phyloP scores from a whole-genome alignment of 1,140 invertebrate species.

The Aphelinus certus region DNA sequence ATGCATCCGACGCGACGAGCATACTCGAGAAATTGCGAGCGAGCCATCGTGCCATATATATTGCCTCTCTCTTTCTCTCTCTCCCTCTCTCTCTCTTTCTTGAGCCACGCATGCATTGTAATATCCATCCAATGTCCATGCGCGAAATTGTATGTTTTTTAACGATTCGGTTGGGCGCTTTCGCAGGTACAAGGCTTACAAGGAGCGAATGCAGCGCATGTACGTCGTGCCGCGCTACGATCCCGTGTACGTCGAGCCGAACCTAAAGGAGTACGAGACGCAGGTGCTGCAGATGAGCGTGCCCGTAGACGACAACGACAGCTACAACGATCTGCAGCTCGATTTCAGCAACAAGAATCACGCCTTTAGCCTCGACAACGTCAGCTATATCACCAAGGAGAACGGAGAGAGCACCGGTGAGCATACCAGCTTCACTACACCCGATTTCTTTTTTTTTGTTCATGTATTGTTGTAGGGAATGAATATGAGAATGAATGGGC shows the following conservation, averaged over 20 bases:
- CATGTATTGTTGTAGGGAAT: too few relatives aligned
- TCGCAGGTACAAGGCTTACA: slow-evolving; percentile 80
- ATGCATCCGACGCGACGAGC: too few relatives aligned
- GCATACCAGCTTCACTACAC: too few relatives aligned
- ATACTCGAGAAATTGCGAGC: too few relatives aligned
- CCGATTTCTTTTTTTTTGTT: too few relatives aligned
- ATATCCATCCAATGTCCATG: background rate
- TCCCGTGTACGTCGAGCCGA: slow-evolving; percentile 80
- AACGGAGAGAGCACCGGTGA: slow-evolving; percentile 69
- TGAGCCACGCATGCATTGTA: background rate
- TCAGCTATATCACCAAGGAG: slow-evolving; percentile 86
- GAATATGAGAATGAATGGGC: too few relatives aligned
- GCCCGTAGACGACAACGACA: slow-evolving; percentile 79
- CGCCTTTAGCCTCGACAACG: slow-evolving; percentile 84
- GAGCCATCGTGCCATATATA: too few relatives aligned
- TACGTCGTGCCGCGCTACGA: slow-evolving; percentile 82
- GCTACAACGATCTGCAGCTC: slow-evolving; percentile 81
- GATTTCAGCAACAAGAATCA: slow-evolving; percentile 89
- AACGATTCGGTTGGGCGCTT: background rate
- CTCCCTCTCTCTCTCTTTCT: slow-evolving; percentile 1
- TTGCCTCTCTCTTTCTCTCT: background rate
- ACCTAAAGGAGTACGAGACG: slow-evolving; percentile 86
- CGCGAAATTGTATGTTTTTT: too few relatives aligned
- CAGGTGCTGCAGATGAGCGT: slow-evolving; percentile 92
- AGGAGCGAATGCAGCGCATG: slow-evolving; percentile 78